Base-by-base conservation (phyloP, 2,113 vertebrate genomes). In the Alligator mississippiensis region DNA sequence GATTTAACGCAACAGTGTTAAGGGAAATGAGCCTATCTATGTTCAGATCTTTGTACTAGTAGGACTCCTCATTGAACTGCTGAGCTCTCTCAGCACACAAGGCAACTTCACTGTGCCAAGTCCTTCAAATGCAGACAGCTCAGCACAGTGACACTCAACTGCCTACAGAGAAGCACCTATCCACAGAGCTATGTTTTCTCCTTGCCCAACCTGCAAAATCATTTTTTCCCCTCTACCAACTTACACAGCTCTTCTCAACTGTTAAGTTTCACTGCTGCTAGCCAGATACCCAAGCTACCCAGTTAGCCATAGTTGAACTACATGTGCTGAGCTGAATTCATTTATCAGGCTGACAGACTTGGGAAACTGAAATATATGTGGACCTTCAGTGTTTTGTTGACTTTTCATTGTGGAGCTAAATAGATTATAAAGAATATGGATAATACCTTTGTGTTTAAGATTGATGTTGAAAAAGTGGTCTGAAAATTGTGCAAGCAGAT, bases 11-110 rank as follows among this genome's bases (percentile, higher is more conserved):
- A 11, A 16, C 75, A 27, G 61, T 68, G 28, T 17, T 1, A 13
- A 63, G 63, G 22, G 59, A 94, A 18, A 30, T 0, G 0, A 79
- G 61, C 0, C 0, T 78, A 6, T 85, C 25, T 78, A 12, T 75
- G 38, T 70, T 84, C 62, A 72, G 62, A 70, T 87, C 92, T 87
- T 70, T n/a, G 61, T 66, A 60, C 11, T 54, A n/a, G 60, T 57
- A 24, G 19, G 54, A 16, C 70, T 59, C 1, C 38, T 89, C 34
- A 27, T 1, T 64, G 85, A 75, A 83, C 60, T 2, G 8, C 30
- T 83, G 83, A 54, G 57, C 68, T 85, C 2, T 64, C 84, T 38
- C 58, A 13, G 5, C 57, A 28, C 61, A 18, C n/a, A 11, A 10
- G 17, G 30, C 68, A 81, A 47, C 47, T 47, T 47, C 47, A 47